Conservation (phyloP, 2,113 vertebrate genomes). For the Eurypyga helias region DNA sequence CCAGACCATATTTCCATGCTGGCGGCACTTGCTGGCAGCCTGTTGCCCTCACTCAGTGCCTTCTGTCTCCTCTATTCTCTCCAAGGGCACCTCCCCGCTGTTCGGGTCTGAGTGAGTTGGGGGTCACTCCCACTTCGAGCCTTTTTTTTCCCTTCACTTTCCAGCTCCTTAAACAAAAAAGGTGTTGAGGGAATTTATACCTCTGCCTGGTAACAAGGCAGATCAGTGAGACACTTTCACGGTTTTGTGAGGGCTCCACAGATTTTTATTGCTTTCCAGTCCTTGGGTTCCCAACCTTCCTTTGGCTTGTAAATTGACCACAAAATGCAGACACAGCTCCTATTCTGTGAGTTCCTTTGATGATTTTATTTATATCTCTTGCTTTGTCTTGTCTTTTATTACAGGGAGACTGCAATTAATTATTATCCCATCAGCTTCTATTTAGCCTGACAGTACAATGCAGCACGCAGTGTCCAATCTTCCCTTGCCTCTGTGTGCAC, state of each 20-base stretch:
- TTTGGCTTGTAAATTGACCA: constrained; percentile 72
- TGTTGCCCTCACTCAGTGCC: neutral
- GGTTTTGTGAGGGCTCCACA: constrained; percentile 51
- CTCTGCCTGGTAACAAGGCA: constrained; percentile 69
- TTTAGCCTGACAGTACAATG: constrained; percentile 71
- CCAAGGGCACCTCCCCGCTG: neutral
- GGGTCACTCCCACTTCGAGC: constrained; percentile 32
- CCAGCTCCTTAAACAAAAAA: constrained; percentile 74
- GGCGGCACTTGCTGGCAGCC: neutral
- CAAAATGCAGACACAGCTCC: constrained; percentile 71
- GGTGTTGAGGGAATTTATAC: constrained; percentile 73
- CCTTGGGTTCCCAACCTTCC: constrained; percentile 74
- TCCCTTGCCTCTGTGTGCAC: constrained; percentile 36
- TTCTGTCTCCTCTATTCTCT: constrained; percentile 22
- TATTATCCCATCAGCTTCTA: constrained; percentile 76
- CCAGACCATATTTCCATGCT: neutral
- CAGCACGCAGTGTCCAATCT: constrained; percentile 35
- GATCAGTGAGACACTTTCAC: constrained; percentile 50
- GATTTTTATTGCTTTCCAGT: constrained; percentile 73
- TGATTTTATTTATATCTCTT: constrained; percentile 76
- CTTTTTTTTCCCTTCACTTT: constrained; percentile 21
- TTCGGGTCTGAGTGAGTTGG: neutral
- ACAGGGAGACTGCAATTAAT: constrained; percentile 78
- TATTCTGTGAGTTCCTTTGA: constrained; percentile 64
- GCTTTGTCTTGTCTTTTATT: constrained; percentile 77